Base-by-base conservation (phyloP, 1,140 invertebrate genomes). In the Saxidomus purpurata region DNA sequence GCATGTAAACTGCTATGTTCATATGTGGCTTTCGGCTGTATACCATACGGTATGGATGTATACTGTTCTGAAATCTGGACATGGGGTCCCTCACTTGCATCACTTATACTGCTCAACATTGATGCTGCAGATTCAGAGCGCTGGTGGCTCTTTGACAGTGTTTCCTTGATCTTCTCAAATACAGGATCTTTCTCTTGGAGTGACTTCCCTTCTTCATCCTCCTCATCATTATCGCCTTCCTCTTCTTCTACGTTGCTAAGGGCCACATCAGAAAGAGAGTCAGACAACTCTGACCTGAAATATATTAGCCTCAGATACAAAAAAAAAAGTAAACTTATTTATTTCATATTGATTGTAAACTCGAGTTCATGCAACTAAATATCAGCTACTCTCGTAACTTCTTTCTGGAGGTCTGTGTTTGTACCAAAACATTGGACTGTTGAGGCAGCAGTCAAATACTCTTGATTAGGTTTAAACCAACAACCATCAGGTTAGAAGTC, bases 1-100 rank as follows among this genome's bases (percentile, higher is more conserved):
- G 94, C 87, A 80, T 92, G 90, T 69, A 91, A 92, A 49, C 92
- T 94, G 13, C 91, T 92, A 91, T 95, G 95, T 85, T 94, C 93
- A 89, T 95, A 95, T 9, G 92, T 91, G 13, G 92, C 92, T 74
- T 90, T 92, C 0, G 92, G 92, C 31, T 94, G 92, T 67, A 95
- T 90, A 9, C 94, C 94, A 93, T 92, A 94, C 8, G 93, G 92
- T 74, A 95, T 59, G 0, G 86, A 91, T 9, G 92, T 91, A 85
- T 91, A 95, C 49, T 94, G 77, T 22, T 93, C 91, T 19, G 94
- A 93, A 31, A 91, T 92, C 79, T 91, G 93, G 1, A 90, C 74
- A 40, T 90, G 87, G 59, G 89, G 88, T 22, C 76, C 84, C 17
- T 87, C 91, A 40, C 85, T 87, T 9, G 36, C 63, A 13, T 92